Percentiles rank a stretch among this genome's conserved stretches.
Conservation (phyloP, 1,140 invertebrate species). For the Musca domestica region DNA sequence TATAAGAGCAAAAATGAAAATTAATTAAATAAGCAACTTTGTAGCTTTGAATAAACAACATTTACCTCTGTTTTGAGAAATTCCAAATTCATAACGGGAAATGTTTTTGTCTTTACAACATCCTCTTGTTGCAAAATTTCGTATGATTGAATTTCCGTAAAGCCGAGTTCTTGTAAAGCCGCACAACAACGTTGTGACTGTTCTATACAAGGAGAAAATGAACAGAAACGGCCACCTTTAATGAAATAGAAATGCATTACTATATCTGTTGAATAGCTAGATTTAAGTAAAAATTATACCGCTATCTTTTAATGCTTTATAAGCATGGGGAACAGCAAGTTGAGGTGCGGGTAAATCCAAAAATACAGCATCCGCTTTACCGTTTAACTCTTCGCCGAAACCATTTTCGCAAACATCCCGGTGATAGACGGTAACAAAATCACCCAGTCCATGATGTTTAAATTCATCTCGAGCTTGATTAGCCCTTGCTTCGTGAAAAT, state of each 20-base stretch:
- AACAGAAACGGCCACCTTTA: slow-evolving; percentile 90
- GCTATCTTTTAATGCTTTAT: slow-evolving; percentile 64
- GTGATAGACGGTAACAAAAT: slow-evolving; percentile 76
- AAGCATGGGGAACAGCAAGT: slow-evolving; percentile 82
- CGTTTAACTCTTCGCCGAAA: slow-evolving; percentile 73
- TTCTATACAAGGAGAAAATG: slow-evolving; percentile 97
- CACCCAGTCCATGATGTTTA: slow-evolving; percentile 73
- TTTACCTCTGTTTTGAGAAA: slow-evolving; percentile 63
- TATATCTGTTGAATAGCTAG: not conserved
- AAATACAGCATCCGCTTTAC: slow-evolving; percentile 90
- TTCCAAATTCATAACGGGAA: slow-evolving; percentile 69
- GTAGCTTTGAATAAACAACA: not conserved
- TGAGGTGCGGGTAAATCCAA: slow-evolving; percentile 95
- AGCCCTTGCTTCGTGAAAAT: slow-evolving; percentile 89
- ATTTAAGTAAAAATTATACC: slow-evolving; percentile 58
- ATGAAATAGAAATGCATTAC: no score
- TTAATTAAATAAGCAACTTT: no score
- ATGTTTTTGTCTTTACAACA: slow-evolving; percentile 69
- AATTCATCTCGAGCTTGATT: slow-evolving; percentile 84
- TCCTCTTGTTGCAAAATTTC: slow-evolving; percentile 86
- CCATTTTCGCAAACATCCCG: slow-evolving; percentile 83
- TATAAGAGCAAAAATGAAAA: not conserved
- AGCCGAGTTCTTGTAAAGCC: slow-evolving; percentile 68
- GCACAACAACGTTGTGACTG: slow-evolving; percentile 88
- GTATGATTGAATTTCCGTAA: slow-evolving; percentile 80